phyloP scores from a whole-genome alignment of 2,888 invertebrate genomes.

The Phyto melanocephala region DNA sequence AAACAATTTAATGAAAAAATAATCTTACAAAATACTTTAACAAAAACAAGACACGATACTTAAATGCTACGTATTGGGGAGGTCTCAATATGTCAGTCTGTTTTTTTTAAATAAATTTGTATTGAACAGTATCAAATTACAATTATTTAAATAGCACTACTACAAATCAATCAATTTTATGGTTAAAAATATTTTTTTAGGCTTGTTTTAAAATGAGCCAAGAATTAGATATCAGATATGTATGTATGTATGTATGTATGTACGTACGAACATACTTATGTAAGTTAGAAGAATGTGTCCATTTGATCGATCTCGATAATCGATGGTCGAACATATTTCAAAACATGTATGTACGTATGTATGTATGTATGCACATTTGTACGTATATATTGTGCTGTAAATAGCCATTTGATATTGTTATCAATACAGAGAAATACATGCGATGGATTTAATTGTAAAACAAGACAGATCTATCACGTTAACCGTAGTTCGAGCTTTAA shows the following conservation, averaged over 20 bases:
- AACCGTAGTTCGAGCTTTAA: no score
- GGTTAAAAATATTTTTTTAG: neutral
- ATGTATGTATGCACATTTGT: no score
- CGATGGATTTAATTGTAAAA: no score
- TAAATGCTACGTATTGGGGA: neutral
- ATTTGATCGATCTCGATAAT: constrained; percentile 40
- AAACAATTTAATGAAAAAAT: neutral
- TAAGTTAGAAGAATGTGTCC: neutral
- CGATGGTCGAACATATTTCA: constrained; percentile 20
- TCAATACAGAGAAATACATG: no score
- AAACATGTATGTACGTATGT: no score
- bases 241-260: no score
- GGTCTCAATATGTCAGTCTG: constrained; percentile 28
- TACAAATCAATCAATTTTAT: constrained; percentile 29
- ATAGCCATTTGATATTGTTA: no score
- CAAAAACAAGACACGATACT: neutral
- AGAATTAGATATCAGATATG: neutral
- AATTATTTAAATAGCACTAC: constrained; percentile 12
- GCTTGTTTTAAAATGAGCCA: neutral
- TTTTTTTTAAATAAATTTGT: neutral
- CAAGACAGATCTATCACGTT: no score
- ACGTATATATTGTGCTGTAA: no score
- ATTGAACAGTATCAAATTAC: constrained; percentile 36
- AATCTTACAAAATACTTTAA: neutral
- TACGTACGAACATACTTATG: no score